Conservation (phyloP, 2,113 vertebrate species). For the Cettia cetti region DNA sequence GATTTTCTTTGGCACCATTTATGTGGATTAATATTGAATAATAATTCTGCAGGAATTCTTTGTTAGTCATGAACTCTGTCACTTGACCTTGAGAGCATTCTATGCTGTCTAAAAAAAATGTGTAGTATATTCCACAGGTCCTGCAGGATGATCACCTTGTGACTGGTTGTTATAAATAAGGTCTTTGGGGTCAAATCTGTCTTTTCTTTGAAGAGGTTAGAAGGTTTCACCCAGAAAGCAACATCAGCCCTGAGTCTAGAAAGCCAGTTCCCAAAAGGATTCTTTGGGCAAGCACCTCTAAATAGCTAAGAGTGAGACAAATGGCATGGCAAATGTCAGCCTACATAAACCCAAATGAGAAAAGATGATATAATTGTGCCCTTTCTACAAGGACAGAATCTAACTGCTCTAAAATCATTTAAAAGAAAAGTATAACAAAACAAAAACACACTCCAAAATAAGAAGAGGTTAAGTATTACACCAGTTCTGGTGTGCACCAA, state of each 20-base stretch:
- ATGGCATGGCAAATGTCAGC: constrained; percentile 73
- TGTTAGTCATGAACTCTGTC: constrained; percentile 66
- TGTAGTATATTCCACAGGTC: constrained; percentile 67
- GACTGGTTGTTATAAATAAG: constrained; percentile 75
- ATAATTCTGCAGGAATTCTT: constrained; percentile 49
- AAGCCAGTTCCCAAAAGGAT: constrained; percentile 70
- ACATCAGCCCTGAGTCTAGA: constrained; percentile 58
- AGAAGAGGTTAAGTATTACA: not conserved
- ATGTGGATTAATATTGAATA: constrained; percentile 56
- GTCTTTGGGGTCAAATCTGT: constrained; percentile 74
- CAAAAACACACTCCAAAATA: not conserved
- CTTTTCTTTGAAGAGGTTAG: constrained; percentile 74
- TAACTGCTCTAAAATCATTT: constrained; percentile 25
- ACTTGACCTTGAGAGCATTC: constrained; percentile 66
- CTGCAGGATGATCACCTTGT: constrained; percentile 59
- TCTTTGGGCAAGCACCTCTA: constrained; percentile 69
- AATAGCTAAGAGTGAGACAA: constrained; percentile 68
- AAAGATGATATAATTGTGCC: constrained; percentile 69
- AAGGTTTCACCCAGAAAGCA: constrained; percentile 75
- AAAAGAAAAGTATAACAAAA: not conserved
- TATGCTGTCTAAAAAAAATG: constrained; percentile 62
- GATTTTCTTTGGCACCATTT: not conserved
- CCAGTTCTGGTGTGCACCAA: not conserved
- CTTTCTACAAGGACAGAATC: constrained; percentile 67
- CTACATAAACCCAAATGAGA: constrained; percentile 67